These are phyloP conservation scores for Pseudanteris insignis DNA, from an alignment of 2,888 invertebrate species.

Conservation along the genomic window DNA sequence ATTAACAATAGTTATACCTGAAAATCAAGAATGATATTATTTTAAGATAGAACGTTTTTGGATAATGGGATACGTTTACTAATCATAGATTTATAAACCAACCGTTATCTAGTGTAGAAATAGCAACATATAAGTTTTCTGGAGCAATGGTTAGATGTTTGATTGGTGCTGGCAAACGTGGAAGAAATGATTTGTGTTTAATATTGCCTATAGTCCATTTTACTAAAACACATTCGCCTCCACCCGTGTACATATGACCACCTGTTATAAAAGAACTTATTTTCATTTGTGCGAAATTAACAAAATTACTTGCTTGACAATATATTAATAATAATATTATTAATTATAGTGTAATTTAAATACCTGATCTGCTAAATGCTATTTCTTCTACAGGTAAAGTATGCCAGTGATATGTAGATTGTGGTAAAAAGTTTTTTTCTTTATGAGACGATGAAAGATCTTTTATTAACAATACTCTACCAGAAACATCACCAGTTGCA, in stretches of 20 bases:
- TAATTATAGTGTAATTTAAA: neutral
- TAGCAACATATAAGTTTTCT: constrained; percentile 73
- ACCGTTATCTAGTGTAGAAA: constrained; percentile 77
- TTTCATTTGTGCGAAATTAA: too few species aligned
- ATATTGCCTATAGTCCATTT: constrained; percentile 74
- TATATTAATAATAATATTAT: constrained; percentile 4
- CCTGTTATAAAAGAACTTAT: constrained; percentile 67
- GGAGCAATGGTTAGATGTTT: constrained; percentile 72
- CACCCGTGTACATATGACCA: constrained; percentile 78
- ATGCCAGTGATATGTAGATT: constrained; percentile 80
- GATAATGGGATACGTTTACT: too few species aligned
- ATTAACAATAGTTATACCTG: constrained; percentile 69
- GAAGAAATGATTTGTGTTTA: constrained; percentile 71
- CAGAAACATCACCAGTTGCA: constrained; percentile 76
- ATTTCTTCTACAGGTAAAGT: constrained; percentile 75
- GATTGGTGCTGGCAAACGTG: constrained; percentile 77
- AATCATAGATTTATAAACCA: too few species aligned
- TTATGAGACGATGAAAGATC: constrained; percentile 49
- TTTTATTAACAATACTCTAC: constrained; percentile 74
- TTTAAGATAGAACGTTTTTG: too few species aligned
- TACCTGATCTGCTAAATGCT: constrained; percentile 70
- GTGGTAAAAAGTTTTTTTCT: constrained; percentile 51
- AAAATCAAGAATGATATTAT: neutral
- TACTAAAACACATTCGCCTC: constrained; percentile 80
- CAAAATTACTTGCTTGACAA: too few species aligned